These are phyloP conservation scores for Crenuchus spilurus DNA, from an alignment of 2,797 vertebrate genomes.

Conservation along the genomic window DNA sequence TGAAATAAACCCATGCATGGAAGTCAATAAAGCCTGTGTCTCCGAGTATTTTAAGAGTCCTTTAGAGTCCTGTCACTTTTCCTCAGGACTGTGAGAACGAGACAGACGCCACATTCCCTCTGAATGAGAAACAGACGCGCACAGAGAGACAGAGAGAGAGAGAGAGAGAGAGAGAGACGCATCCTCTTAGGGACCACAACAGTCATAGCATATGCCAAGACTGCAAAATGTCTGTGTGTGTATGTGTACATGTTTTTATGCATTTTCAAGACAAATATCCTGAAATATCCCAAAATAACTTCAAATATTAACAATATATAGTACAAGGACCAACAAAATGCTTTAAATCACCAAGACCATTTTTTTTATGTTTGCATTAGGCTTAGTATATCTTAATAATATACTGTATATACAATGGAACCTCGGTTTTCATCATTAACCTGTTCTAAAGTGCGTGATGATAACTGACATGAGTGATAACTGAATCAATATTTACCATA, in stretches of 20 bases:
- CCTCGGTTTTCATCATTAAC: too few relatives aligned
- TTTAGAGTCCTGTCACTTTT: constrained; percentile 41
- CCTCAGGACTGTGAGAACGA: constrained; percentile 67
- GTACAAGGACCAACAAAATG: too few relatives aligned
- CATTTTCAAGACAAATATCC: neutral
- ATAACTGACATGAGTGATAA: too few relatives aligned
- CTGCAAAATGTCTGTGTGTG: constrained; percentile 18
- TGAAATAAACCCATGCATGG: constrained; percentile 77
- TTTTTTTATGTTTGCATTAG: too few relatives aligned
- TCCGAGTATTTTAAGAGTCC: constrained; percentile 26
- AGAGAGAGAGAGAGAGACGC: constrained; percentile 15
- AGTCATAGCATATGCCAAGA: constrained; percentile 41
- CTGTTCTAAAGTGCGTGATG: too few relatives aligned
- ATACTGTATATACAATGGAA: too few relatives aligned
- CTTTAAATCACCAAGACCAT: too few relatives aligned
- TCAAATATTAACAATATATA: too few relatives aligned
- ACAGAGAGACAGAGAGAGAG: constrained; percentile 55
- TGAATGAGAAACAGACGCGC: constrained; percentile 73
- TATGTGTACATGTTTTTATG: neutral
- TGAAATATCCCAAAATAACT: too few relatives aligned
- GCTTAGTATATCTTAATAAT: too few relatives aligned
- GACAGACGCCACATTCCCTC: constrained; percentile 74
- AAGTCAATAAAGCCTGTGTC: constrained; percentile 12
- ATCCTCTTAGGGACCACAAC: constrained; percentile 60
- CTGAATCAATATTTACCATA: too few relatives aligned